phyloP scores from a whole-genome alignment of 2,113 vertebrate genomes.

The Atherinomorus stipes region DNA sequence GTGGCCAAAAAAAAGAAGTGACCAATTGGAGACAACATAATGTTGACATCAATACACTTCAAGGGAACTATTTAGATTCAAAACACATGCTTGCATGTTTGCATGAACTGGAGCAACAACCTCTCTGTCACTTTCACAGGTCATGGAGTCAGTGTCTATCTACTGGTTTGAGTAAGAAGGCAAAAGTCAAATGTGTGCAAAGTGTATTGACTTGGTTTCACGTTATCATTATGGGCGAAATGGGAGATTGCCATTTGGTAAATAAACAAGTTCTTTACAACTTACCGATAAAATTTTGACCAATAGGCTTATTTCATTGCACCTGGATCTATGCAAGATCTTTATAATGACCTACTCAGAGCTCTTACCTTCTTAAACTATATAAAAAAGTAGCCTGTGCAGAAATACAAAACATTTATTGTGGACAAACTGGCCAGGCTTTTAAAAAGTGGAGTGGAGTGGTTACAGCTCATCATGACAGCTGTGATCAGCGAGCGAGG shows the following conservation, averaged over 20 bases:
- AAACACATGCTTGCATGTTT: slow-evolving; percentile 55
- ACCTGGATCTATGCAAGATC: background rate
- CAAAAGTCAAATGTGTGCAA: slow-evolving; percentile 38
- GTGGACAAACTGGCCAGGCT: background rate
- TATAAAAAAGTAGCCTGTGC: background rate
- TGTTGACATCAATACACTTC: slow-evolving; percentile 16
- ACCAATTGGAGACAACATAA: background rate
- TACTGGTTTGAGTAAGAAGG: slow-evolving; percentile 30
- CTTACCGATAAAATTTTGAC: background rate
- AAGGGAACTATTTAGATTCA: slow-evolving; percentile 51
- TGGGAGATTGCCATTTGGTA: background rate
- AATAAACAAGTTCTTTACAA: background rate
- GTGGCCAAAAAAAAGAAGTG: background rate
- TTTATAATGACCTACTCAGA: background rate
- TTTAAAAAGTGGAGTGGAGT: background rate
- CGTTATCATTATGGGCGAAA: background rate
- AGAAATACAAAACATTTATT: background rate
- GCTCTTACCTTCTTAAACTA: background rate
- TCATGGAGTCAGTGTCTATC: slow-evolving; percentile 53
- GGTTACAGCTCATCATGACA: background rate
- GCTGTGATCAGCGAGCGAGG: slow-evolving; percentile 7
- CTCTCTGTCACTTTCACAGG: slow-evolving; percentile 38
- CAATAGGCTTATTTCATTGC: background rate
- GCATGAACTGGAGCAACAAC: slow-evolving; percentile 49
- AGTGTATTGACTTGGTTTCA: slow-evolving; percentile 8